Percentiles rank a stretch among this genome's conserved stretches.
phyloP scores from a whole-genome alignment of 1,140 invertebrate genomes.

The Drosophila takahashii region DNA sequence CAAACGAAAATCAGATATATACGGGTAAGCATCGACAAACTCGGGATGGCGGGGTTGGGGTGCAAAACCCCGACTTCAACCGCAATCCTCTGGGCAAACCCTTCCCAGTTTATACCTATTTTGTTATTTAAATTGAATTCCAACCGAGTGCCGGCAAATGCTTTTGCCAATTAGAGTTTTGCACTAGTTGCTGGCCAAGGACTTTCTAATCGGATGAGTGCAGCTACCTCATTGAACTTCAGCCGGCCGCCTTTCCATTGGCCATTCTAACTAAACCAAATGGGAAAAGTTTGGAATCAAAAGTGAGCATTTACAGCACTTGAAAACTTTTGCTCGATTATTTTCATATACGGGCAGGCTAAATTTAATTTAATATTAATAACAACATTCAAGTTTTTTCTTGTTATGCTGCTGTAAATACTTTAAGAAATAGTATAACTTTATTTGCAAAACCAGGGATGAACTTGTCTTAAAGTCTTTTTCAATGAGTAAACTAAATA shows the following conservation, averaged over 20 bases:
- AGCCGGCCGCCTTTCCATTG: not conserved
- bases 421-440: too few relatives aligned
- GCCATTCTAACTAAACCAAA: slow-evolving; percentile 8
- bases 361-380: not conserved
- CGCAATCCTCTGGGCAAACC: slow-evolving; percentile 34
- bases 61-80: not conserved
- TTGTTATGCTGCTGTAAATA: too few relatives aligned
- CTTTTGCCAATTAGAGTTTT: slow-evolving; percentile 45
- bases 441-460: too few relatives aligned
- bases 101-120: slow-evolving; percentile 30
- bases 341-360: not conserved
- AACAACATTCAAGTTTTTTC: too few relatives aligned
- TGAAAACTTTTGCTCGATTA: not conserved
- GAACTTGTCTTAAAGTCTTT: too few relatives aligned
- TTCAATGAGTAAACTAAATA: too few relatives aligned
- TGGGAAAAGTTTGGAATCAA: slow-evolving; percentile 3
- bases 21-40: not conserved
- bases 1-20: slow-evolving; percentile 1
- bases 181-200: slow-evolving; percentile 21
- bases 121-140: slow-evolving; percentile 59
- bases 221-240: slow-evolving; percentile 28
- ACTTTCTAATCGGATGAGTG: slow-evolving; percentile 34
- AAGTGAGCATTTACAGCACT: slow-evolving; percentile 7
- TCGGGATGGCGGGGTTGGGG: not conserved
- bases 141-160: slow-evolving; percentile 26